Evolutionary conservation across 2,113 vertebrate genomes (phyloP).

Genomic region (Elaphurus davidianus): DNA sequence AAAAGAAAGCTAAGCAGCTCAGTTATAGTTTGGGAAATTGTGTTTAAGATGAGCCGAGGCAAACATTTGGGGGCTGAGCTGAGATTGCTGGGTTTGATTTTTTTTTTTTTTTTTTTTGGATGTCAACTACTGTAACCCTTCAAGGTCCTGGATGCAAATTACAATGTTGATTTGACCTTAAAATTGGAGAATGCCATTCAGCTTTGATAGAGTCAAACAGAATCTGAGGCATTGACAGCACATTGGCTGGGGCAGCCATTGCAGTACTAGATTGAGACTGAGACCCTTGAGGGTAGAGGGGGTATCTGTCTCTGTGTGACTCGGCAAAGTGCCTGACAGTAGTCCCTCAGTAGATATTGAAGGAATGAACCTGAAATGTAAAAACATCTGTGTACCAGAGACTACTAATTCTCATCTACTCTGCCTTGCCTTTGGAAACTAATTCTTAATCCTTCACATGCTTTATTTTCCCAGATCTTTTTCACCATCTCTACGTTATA

Average conservation of each 20-base stretch:
- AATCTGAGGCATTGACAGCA: background rate
- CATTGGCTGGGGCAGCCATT: background rate
- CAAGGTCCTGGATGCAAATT: background rate
- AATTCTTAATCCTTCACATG: background rate
- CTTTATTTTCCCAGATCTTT: constrained; percentile 12
- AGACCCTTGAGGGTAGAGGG: background rate
- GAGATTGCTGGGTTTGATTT: background rate
- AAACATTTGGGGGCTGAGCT: background rate
- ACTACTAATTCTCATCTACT: background rate
- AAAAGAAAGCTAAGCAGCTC: background rate
- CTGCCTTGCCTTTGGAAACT: background rate
- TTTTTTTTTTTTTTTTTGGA: background rate
- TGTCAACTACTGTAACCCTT: background rate
- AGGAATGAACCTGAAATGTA: background rate
- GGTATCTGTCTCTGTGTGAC: background rate
- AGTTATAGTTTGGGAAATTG: background rate
- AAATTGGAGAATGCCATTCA: background rate
- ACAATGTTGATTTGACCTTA: background rate
- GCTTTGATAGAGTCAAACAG: background rate
- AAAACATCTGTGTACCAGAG: background rate
- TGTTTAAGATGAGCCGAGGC: background rate
- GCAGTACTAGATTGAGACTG: background rate
- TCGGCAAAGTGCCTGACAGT: background rate
- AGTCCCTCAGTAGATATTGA: background rate
- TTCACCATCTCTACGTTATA: background rate